phyloP scores from a whole-genome alignment of 2,888 invertebrate genomes.

The Hyposoter dolosus region DNA sequence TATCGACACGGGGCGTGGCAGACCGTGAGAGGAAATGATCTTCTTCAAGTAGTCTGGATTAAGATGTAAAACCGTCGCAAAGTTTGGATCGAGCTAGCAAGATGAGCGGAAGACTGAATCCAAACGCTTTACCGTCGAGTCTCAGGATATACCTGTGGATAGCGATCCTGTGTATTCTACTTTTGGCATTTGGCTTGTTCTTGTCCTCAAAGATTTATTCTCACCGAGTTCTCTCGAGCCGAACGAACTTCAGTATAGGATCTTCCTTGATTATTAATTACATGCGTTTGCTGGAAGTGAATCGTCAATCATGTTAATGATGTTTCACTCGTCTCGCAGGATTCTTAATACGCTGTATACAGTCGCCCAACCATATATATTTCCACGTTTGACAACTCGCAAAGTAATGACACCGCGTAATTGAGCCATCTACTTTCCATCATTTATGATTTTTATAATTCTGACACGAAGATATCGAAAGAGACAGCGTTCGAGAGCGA shows the following conservation, averaged over 20 bases:
- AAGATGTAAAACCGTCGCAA: constrained; percentile 53
- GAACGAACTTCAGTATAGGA: not conserved
- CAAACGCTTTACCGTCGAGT: constrained; percentile 16
- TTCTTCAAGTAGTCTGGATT: constrained; percentile 63
- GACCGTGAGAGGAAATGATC: constrained; percentile 36
- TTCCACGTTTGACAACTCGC: constrained; percentile 38
- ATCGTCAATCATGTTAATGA: constrained; percentile 12
- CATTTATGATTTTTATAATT: constrained; percentile 43
- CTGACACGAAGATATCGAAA: constrained; percentile 21
- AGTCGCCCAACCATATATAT: constrained; percentile 21
- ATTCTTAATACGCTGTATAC: not conserved
- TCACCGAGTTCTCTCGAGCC: not conserved
- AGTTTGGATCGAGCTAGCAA: constrained; percentile 42
- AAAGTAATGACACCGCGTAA: constrained; percentile 35
- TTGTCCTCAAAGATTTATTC: not conserved
- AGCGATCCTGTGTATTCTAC: not conserved
- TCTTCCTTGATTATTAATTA: not conserved
- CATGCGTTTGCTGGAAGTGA: not conserved
- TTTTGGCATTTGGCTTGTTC: constrained; percentile 1
- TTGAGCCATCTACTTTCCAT: constrained; percentile 50
- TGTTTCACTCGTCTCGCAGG: not conserved
- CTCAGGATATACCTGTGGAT: constrained; percentile 4
- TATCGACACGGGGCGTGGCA: constrained; percentile 39
- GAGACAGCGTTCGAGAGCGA: not conserved
- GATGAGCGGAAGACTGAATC: constrained; percentile 2